Percentiles rank a stretch among this genome's conserved stretches.
These are phyloP conservation scores for Drosophila varians DNA, from an alignment of 1,140 invertebrate species.

Conservation along the genomic window DNA sequence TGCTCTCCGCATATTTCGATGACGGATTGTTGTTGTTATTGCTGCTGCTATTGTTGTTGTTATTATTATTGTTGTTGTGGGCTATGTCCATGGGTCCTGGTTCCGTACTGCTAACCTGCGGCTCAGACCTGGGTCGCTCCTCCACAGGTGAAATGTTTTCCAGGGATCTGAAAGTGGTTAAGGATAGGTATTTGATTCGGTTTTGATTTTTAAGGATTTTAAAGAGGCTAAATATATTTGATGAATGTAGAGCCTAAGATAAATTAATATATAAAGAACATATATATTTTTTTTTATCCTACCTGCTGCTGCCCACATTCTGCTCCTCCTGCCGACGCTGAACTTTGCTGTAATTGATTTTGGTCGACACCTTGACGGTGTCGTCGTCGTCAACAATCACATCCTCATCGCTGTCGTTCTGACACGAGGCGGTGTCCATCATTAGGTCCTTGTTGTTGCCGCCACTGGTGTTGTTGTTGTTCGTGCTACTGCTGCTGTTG, in stretches of 20 bases:
- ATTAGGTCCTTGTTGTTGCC: constrained; percentile 68
- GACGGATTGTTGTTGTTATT: constrained; percentile 65
- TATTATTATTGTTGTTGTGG: constrained; percentile 77
- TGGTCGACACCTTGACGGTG: constrained; percentile 68
- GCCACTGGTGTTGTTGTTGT: constrained; percentile 33
- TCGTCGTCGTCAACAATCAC: constrained; percentile 83
- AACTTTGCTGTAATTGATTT: constrained; percentile 46
- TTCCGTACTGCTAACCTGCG: constrained; percentile 80
- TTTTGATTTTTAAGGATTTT: not conserved
- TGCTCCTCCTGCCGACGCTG: constrained; percentile 71
- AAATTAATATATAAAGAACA: too few relatives aligned
- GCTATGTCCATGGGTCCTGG: constrained; percentile 65
- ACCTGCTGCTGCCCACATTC: constrained; percentile 78
- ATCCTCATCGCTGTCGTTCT: constrained; percentile 82
- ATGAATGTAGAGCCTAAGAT: not conserved
- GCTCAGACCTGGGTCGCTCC: constrained; percentile 77
- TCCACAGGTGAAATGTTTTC: constrained; percentile 75
- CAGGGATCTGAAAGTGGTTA: constrained; percentile 47
- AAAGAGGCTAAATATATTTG: not conserved
- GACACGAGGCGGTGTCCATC: constrained; percentile 75
- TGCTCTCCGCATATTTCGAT: constrained; percentile 68
- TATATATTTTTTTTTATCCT: not conserved
- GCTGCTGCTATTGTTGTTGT: constrained; percentile 50
- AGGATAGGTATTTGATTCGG: too few relatives aligned
- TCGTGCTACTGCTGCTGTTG: constrained; percentile 47